A percentile compares a stretch with the other conserved stretches of the same genome.
These are phyloP conservation scores for Thripadectes ignobilis DNA, from an alignment of 2,797 vertebrate genomes.

Conservation along the genomic window DNA sequence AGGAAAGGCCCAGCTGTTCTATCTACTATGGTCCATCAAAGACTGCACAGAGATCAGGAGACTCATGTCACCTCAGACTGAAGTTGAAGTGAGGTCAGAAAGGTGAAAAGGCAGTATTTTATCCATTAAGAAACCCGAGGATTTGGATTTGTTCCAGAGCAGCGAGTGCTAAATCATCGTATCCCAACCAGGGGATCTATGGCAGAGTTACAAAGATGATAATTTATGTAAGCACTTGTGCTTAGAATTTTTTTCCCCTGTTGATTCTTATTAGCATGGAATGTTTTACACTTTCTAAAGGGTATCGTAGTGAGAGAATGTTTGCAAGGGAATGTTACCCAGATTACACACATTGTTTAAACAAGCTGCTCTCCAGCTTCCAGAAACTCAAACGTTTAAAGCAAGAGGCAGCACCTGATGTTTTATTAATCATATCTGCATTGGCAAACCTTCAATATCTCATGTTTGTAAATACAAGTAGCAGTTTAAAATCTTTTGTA, in stretches of 20 bases:
- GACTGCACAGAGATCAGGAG: neutral
- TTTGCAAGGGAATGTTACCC: constrained; percentile 19
- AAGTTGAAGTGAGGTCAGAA: neutral
- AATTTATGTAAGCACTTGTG: constrained; percentile 60
- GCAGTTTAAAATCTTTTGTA: constrained; percentile 43
- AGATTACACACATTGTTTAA: constrained; percentile 49
- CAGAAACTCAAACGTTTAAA: neutral
- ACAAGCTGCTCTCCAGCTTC: constrained; percentile 32
- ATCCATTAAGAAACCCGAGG: constrained; percentile 20
- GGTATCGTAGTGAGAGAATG: constrained; percentile 9
- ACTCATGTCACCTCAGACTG: neutral
- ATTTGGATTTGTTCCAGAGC: constrained; percentile 18
- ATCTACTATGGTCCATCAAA: neutral
- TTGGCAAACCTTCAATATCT: constrained; percentile 29
- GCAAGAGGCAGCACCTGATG: neutral
- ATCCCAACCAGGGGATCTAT: constrained; percentile 40
- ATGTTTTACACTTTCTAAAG: constrained; percentile 61
- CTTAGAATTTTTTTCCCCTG: constrained; percentile 29
- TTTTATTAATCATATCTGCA: neutral
- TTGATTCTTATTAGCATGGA: constrained; percentile 71
- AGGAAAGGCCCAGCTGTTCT: neutral
- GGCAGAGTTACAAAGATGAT: constrained; percentile 49
- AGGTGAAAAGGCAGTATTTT: constrained; percentile 1
- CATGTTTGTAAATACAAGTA: constrained; percentile 33
- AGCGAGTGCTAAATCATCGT: constrained; percentile 24